phyloP scores from a whole-genome alignment of 2,113 vertebrate genomes.

The Otis tarda region DNA sequence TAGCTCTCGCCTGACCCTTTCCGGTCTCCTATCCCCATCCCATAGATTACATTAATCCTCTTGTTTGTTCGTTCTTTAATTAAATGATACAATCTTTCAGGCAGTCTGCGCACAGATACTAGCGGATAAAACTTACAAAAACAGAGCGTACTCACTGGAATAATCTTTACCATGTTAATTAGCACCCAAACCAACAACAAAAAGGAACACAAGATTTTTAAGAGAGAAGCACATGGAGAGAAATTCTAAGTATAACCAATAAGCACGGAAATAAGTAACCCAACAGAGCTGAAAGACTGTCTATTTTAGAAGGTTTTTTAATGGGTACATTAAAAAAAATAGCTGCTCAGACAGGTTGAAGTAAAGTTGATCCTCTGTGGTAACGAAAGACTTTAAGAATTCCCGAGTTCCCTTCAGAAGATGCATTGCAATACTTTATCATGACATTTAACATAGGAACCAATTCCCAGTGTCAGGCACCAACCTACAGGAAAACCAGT shows the following conservation, averaged over 20 bases:
- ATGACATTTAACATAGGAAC: neutral
- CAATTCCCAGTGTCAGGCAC: neutral
- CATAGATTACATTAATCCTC: conserved; percentile 45
- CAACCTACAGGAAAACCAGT: neutral
- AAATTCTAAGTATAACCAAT: neutral
- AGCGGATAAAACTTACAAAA: conserved; percentile 12
- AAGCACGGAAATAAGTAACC: neutral
- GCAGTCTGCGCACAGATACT: conserved; percentile 11
- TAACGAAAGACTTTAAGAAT: neutral
- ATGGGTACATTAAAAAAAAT: neutral
- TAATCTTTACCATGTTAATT: conserved; percentile 24
- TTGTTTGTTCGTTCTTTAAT: conserved; percentile 64
- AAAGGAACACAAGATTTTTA: neutral
- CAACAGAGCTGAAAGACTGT: neutral
- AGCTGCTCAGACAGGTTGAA: neutral
- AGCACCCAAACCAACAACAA: neutral
- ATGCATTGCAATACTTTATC: neutral
- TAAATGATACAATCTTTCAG: conserved; percentile 63
- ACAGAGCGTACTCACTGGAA: neutral
- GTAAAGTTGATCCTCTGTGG: neutral
- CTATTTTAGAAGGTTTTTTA: neutral
- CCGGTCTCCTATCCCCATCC: conserved; percentile 2
- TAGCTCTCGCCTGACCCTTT: neutral
- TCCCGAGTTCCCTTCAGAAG: neutral
- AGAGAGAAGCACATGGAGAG: neutral